Base-by-base conservation (phyloP, 2,113 vertebrate species). In the Phycodurus eques region DNA sequence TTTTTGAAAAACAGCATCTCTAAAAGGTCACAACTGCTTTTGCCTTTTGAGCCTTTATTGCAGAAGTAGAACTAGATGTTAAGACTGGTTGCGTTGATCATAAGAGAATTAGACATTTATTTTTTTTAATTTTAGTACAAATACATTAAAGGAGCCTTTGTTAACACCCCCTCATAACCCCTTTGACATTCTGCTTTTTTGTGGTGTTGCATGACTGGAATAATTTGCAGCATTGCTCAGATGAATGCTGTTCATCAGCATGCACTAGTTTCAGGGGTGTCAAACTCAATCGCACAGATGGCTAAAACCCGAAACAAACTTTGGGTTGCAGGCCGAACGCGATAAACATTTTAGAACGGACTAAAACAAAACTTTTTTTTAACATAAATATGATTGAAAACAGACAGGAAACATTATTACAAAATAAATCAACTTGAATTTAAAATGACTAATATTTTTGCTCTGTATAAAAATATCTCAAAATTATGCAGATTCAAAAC, bases 121-220 rank as follows among this genome's bases (percentile, higher is more conserved):
- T 17, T 5, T 9, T 57, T 59, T 27, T 27, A 14, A 13, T 11
- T 59, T 59, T 31, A 27, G 22, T 27, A 31, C 22, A 59, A 10
- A n/a, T 51, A 15, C 49, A 1, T 19, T 2, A n/a, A 59, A 59
- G 22, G 7, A 59, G 11, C 11, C 11, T 59, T 31, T 31, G n/a
- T 59, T 31, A 14, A 31, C 12, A 59, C 56, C 56, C 22, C 12
- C 12, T 54, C 8, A 11, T 54, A 10, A 1, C 53, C 8, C 20
- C 9, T 57, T 57, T 31, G 22, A 57, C 53, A 6, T 71, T 76
- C 64, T 27, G 49, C 72, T 74, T 72, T 80, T 66, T 57, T 69
- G 73, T 62, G 56, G 2, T 68, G 35, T 62, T 72, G 70, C 73
- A 78, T 72, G 74, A 84, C 79, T 82, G 72, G 70, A 84, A 77